Evolutionary conservation across 2,888 invertebrate species (phyloP).

Genomic region (Criorhina ranunculi): DNA sequence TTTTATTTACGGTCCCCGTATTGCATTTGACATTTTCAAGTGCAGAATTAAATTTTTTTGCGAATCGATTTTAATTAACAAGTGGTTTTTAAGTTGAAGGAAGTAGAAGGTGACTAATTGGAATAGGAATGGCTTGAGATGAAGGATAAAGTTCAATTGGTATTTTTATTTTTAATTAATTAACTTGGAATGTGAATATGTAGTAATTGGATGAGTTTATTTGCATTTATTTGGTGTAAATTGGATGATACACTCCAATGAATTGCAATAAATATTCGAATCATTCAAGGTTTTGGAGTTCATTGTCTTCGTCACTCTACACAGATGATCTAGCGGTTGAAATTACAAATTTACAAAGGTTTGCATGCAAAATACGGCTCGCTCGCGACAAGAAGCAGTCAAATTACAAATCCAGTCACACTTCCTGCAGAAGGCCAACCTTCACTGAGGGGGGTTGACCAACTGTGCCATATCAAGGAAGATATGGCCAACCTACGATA

Average conservation of each 20-base stretch:
- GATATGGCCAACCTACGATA: too few relatives aligned
- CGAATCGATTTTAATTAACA: slow-evolving; percentile 1
- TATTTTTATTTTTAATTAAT: background rate
- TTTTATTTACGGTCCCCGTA: background rate
- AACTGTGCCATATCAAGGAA: too few relatives aligned
- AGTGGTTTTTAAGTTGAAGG: slow-evolving; percentile 7
- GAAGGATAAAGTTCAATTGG: slow-evolving; percentile 7
- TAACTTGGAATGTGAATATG: background rate
- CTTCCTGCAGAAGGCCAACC: too few relatives aligned
- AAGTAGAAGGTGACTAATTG: slow-evolving; percentile 12
- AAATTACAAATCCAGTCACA: too few relatives aligned
- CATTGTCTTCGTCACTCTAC: too few relatives aligned
- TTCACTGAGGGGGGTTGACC: too few relatives aligned
- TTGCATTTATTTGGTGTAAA: background rate
- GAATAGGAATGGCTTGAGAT: background rate
- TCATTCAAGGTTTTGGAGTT: too few relatives aligned
- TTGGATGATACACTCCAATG: background rate
- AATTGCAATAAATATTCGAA: too few relatives aligned
- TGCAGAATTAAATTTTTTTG: background rate
- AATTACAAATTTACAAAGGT: too few relatives aligned
- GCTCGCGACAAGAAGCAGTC: too few relatives aligned
- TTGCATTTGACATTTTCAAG: slow-evolving; percentile 41
- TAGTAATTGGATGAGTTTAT: background rate
- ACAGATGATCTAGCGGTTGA: too few relatives aligned
- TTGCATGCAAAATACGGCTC: too few relatives aligned